Percentiles rank a stretch among this genome's conserved stretches.
phyloP scores from a whole-genome alignment of 35 echinoderm and acorn worm species.

The Antedon bifida region DNA sequence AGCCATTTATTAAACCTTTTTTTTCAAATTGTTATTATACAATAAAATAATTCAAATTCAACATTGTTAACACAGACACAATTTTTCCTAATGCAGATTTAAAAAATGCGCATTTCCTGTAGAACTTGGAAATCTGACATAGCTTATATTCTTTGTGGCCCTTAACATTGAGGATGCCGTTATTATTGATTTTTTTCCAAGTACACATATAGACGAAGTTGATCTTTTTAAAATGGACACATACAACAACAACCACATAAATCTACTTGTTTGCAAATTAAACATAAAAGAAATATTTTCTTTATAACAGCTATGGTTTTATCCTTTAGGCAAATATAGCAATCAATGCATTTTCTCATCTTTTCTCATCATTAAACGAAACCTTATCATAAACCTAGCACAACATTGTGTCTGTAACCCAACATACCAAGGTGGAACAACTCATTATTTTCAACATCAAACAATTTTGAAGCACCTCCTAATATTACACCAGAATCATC shows the following conservation, averaged over 20 bases:
- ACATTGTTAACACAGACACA: neutral
- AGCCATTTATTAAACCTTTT: too few species aligned
- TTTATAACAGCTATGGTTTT: neutral
- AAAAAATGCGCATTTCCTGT: neutral
- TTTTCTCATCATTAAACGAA: neutral
- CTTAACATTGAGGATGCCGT: neutral
- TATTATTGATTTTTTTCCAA: neutral
- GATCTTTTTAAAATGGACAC: neutral
- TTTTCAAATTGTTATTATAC: too few species aligned
- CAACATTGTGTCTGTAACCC: neutral
- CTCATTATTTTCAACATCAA: neutral
- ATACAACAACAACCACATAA: neutral
- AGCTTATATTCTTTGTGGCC: neutral
- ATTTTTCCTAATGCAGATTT: neutral
- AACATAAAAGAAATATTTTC: neutral
- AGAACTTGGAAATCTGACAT: neutral
- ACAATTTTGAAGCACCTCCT: neutral
- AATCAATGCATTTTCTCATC: neutral
- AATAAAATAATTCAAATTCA: too few species aligned
- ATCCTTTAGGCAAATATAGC: neutral
- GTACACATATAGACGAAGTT: neutral
- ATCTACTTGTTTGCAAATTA: neutral
- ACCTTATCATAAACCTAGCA: neutral
- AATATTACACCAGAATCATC: too few species aligned
- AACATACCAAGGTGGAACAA: neutral